Percentiles rank a stretch among this genome's conserved stretches.
Conservation (phyloP, 92 coral and sea anemone species). For the Porites rus region DNA sequence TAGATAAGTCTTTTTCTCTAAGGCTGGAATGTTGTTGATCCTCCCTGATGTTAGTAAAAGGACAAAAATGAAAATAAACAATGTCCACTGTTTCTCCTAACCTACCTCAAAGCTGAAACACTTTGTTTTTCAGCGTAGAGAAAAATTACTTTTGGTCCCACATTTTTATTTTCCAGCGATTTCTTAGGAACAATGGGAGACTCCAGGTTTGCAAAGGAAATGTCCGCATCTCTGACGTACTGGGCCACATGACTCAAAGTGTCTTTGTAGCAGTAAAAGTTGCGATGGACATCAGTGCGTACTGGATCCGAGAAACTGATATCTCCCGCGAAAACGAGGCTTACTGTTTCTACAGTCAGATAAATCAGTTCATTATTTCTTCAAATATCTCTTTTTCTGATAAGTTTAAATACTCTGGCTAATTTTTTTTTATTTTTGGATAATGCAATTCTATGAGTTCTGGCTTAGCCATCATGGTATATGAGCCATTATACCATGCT, state of each 20-base stretch:
- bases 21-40: too few relatives aligned
- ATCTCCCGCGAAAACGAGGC: slow-evolving; percentile 65
- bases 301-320: slow-evolving; percentile 62
- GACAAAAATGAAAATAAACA: too few relatives aligned
- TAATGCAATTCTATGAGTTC: too few relatives aligned
- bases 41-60: too few relatives aligned
- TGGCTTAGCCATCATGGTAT: too few relatives aligned
- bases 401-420: too few relatives aligned
- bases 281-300: slow-evolving; percentile 39
- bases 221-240: slow-evolving; percentile 55
- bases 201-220: slow-evolving; percentile 58
- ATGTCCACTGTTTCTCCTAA: not conserved
- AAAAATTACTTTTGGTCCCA: slow-evolving; percentile 25
- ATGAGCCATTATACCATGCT: too few relatives aligned
- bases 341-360: slow-evolving; percentile 32
- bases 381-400: too few relatives aligned
- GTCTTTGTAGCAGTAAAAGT: slow-evolving; percentile 56
- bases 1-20: too few relatives aligned
- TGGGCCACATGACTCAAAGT: slow-evolving; percentile 36
- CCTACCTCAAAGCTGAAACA: slow-evolving; percentile 62
- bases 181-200: slow-evolving; percentile 54
- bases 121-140: slow-evolving; percentile 49
- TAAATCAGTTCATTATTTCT: too few relatives aligned
- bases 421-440: too few relatives aligned
- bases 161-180: not conserved